A percentile compares a stretch with the other conserved stretches of the same genome.
phyloP scores from a whole-genome alignment of 2,113 vertebrate species.

The Mesembrinibis cayennensis region DNA sequence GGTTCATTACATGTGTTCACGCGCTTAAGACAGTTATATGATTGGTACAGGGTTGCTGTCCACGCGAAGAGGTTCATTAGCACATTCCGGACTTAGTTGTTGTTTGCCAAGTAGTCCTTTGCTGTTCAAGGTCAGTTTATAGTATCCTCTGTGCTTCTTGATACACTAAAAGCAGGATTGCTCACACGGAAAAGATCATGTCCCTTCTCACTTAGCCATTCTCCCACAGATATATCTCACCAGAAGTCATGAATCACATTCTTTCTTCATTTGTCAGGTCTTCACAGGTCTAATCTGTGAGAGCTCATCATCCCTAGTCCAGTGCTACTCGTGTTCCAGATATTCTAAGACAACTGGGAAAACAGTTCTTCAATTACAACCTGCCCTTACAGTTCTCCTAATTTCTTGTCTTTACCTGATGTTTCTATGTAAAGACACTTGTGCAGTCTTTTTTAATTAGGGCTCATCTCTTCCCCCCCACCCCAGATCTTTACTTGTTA shows the following conservation, averaged over 20 bases:
- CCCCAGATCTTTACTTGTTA: not conserved
- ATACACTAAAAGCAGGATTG: too few relatives aligned
- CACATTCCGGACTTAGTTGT: too few relatives aligned
- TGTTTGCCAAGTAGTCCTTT: too few relatives aligned
- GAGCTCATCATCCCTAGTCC: not conserved
- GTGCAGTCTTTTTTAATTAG: not conserved
- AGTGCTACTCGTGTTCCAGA: not conserved
- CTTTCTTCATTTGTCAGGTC: not conserved
- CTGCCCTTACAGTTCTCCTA: not conserved
- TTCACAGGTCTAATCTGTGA: not conserved
- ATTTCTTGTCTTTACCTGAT: not conserved
- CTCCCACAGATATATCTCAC: not conserved
- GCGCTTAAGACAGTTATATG: too few relatives aligned
- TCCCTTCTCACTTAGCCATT: too few relatives aligned
- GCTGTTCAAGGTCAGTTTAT: too few relatives aligned
- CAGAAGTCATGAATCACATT: not conserved
- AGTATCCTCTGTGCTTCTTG: too few relatives aligned
- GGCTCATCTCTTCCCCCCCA: not conserved
- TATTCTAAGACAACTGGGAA: not conserved
- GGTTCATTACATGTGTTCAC: too few relatives aligned
- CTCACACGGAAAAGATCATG: too few relatives aligned
- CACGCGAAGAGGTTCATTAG: too few relatives aligned
- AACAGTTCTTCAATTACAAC: not conserved
- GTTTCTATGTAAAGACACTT: not conserved
- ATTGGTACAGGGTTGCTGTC: too few relatives aligned